A percentile compares a stretch with the other conserved stretches of the same genome.
phyloP scores from a whole-genome alignment of 2,113 vertebrate species.

The Ptyas mucosa region DNA sequence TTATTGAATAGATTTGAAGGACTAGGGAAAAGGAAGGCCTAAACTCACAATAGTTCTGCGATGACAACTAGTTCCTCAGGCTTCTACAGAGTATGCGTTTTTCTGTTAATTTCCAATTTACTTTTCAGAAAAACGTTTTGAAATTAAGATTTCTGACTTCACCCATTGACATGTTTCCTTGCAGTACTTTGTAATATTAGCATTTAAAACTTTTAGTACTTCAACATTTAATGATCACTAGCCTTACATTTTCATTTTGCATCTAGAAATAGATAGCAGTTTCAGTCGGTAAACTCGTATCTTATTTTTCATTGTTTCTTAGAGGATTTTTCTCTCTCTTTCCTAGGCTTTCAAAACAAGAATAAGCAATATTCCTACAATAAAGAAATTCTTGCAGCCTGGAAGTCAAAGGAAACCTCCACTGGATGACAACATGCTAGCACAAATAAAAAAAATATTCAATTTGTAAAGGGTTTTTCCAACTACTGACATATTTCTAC shows the following conservation, averaged over 20 bases:
- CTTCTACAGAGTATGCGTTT: background rate
- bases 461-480: slow-evolving; percentile 29
- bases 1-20: background rate
- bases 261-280: slow-evolving; percentile 18
- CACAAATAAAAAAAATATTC: slow-evolving; percentile 62
- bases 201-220: background rate
- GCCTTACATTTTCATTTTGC: background rate
- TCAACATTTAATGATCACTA: no score
- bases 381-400: slow-evolving; percentile 82
- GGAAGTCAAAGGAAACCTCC: slow-evolving; percentile 81
- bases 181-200: background rate
- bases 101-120: background rate
- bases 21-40: background rate
- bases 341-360: slow-evolving; percentile 83
- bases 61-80: background rate
- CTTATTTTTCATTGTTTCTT: background rate
- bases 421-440: slow-evolving; percentile 62
- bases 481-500: background rate
- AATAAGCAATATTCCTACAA: slow-evolving; percentile 71
- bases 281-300: background rate
- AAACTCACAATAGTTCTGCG: background rate
- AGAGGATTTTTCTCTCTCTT: slow-evolving; percentile 24
- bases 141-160: background rate
- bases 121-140: background rate
- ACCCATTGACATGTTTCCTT: background rate